A percentile compares a stretch with the other conserved stretches of the same genome.
phyloP scores from a whole-genome alignment of 2,888 invertebrate species.

The Omphaloscelis lunosa region DNA sequence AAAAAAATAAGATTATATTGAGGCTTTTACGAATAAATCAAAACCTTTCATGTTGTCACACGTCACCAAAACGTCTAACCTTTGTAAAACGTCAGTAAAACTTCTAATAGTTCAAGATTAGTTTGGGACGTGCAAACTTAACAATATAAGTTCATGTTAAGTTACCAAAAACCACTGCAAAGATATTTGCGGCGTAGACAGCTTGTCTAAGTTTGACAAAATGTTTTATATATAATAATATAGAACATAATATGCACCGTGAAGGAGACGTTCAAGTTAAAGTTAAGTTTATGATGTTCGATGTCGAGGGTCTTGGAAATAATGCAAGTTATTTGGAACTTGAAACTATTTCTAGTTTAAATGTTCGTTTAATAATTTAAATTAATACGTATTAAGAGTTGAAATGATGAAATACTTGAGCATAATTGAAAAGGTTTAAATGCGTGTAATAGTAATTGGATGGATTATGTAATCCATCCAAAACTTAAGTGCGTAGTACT shows the following conservation, averaged over 20 bases:
- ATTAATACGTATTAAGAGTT: background rate
- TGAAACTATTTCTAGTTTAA: constrained; percentile 7
- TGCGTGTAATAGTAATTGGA: background rate
- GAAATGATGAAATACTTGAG: background rate
- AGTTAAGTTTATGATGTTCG: constrained; percentile 22
- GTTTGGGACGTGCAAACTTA: constrained; percentile 53
- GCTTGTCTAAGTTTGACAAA: constrained; percentile 58
- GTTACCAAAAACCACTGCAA: constrained; percentile 63
- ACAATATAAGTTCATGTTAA: constrained; percentile 57
- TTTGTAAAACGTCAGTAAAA: constrained; percentile 42
- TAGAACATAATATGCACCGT: constrained; percentile 39
- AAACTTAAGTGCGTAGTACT: background rate
- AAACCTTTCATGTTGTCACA: constrained; percentile 3
- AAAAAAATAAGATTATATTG: background rate
- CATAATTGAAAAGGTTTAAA: background rate
- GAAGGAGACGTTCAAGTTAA: constrained; percentile 21
- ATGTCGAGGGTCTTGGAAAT: constrained; percentile 28
- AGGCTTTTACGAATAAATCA: constrained; percentile 1
- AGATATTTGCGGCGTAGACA: constrained; percentile 58
- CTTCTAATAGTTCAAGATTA: constrained; percentile 56
- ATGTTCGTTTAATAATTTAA: constrained; percentile 11
- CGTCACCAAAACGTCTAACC: constrained; percentile 33
- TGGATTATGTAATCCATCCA: background rate
- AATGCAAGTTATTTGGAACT: constrained; percentile 33
- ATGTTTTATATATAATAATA: constrained; percentile 14